phyloP scores from a whole-genome alignment of 2,888 invertebrate species.

The Cecidostiba fungosa region DNA sequence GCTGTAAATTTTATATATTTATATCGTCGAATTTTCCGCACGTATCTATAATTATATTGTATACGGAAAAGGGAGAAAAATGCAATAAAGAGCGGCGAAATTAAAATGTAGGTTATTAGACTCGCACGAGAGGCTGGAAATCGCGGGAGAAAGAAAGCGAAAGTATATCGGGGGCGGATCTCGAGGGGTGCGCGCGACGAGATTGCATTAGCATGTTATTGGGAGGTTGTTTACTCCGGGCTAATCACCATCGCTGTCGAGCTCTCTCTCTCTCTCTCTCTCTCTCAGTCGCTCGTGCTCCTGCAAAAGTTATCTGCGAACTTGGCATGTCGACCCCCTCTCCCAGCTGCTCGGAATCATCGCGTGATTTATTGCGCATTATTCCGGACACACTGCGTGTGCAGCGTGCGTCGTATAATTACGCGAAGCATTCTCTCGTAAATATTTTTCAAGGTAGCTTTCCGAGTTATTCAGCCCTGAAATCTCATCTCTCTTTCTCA shows the following conservation, averaged over 20 bases:
- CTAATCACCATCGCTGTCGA: constrained; percentile 72
- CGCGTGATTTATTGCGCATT: neutral
- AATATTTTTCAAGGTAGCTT: constrained; percentile 10
- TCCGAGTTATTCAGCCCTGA: neutral
- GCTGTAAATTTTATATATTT: neutral
- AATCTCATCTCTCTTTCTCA: neutral
- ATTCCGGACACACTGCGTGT: neutral
- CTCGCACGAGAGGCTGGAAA: neutral
- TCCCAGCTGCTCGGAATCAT: neutral
- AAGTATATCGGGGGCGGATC: neutral
- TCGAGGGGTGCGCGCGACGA: constrained; percentile 14
- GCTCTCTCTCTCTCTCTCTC: neutral
- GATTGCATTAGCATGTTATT: constrained; percentile 78
- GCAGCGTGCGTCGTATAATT: neutral
- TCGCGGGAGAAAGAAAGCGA: constrained; percentile 10
- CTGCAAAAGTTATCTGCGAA: constrained; percentile 42
- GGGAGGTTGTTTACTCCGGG: constrained; percentile 76
- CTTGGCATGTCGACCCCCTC: constrained; percentile 5
- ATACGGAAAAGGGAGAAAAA: neutral
- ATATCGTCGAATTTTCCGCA: too few relatives aligned
- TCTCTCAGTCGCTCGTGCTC: neutral
- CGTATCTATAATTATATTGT: too few relatives aligned
- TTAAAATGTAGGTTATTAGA: constrained; percentile 21
- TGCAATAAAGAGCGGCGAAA: neutral
- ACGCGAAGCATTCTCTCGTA: neutral